Evolutionary conservation across 2,797 vertebrate species (phyloP).

Genomic region (Anomalospiza imberbis): DNA sequence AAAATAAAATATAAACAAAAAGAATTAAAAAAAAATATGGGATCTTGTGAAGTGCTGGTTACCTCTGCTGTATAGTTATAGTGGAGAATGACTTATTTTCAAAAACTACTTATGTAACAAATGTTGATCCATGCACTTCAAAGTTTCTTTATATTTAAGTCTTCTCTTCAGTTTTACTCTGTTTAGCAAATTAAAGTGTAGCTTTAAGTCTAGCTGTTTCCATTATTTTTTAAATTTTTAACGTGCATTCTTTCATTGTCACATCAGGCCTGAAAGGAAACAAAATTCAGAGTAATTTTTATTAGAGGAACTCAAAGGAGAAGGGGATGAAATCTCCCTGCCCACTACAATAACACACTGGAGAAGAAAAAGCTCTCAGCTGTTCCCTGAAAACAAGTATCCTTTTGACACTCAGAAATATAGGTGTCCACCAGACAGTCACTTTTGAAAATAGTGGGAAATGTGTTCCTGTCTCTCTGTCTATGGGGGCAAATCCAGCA

Average conservation of each 20-base stretch:
- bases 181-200: neutral
- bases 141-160: neutral
- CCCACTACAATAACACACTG: neutral
- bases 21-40: neutral
- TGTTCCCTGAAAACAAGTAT: neutral
- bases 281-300: neutral
- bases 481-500: neutral
- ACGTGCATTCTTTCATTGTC: neutral
- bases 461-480: neutral
- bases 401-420: neutral
- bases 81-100: neutral
- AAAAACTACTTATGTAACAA: conserved; percentile 9
- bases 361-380: neutral
- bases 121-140: neutral
- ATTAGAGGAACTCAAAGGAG: neutral
- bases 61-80: neutral
- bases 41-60: conserved; percentile 18
- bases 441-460: neutral
- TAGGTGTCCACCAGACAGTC: neutral
- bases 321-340: neutral
- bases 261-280: neutral
- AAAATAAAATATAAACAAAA: conserved; percentile 40
- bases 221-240: neutral
- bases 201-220: neutral
- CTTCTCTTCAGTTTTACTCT: neutral